Evolutionary conservation across 2,888 invertebrate genomes (phyloP).

Genomic region (Alviniconcha strummeri): DNA sequence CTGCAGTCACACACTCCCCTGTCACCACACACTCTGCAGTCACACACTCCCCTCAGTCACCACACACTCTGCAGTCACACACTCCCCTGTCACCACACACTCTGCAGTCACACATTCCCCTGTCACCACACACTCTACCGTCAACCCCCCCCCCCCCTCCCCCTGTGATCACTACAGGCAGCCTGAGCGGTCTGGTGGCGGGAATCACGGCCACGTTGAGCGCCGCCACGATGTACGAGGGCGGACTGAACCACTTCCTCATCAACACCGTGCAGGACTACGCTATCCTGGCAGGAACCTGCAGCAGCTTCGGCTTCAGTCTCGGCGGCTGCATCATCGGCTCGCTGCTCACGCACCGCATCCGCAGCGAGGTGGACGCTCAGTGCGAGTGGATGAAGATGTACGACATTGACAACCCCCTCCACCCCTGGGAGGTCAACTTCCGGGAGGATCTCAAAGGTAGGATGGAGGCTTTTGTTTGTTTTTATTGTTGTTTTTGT

Average conservation of each 20-base stretch:
- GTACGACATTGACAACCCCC: constrained; percentile 66
- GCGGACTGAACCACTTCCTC: constrained; percentile 58
- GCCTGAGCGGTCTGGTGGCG: constrained; percentile 56
- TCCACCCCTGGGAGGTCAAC: constrained; percentile 66
- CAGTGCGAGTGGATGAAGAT: constrained; percentile 66
- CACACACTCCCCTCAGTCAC: no score
- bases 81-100: no score
- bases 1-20: no score
- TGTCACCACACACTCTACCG: no score
- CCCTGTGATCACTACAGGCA: constrained; percentile 46
- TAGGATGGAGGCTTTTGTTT: background rate
- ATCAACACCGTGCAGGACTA: constrained; percentile 64
- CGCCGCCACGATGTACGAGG: constrained; percentile 59
- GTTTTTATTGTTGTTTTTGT: no score
- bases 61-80: no score
- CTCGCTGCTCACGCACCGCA: constrained; percentile 59
- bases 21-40: no score
- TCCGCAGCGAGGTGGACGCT: constrained; percentile 50
- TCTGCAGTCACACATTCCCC: no score
- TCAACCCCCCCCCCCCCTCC: no score
- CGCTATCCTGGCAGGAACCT: constrained; percentile 63
- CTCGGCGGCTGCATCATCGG: constrained; percentile 57
- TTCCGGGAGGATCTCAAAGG: constrained; percentile 60
- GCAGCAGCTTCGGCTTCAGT: constrained; percentile 61
- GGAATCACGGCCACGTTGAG: constrained; percentile 58